phyloP scores from a whole-genome alignment of 1,140 invertebrate species.

The Holcopasites calliopsidis region DNA sequence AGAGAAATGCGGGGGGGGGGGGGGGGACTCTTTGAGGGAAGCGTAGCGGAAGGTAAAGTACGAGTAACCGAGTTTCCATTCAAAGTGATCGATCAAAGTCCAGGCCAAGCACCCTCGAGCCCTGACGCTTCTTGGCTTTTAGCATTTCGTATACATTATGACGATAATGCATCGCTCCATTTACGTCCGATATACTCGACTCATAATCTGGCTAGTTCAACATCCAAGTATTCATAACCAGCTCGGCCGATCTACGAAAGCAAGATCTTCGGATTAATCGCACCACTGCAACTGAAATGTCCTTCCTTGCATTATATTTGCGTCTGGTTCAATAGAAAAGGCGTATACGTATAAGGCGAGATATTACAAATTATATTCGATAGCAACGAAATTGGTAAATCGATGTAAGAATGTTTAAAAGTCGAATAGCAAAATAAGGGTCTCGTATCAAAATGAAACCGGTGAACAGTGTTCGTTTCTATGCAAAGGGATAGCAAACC shows the following conservation, averaged over 20 bases:
- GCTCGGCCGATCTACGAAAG: neutral
- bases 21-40: neutral
- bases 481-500: slow-evolving; percentile 13
- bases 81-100: slow-evolving; percentile 34
- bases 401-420: too few relatives aligned
- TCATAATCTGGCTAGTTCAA: slow-evolving; percentile 1
- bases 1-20: too few relatives aligned
- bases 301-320: neutral
- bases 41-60: slow-evolving; percentile 10
- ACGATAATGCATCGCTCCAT: slow-evolving; percentile 28
- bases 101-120: slow-evolving; percentile 39
- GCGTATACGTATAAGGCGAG: too few relatives aligned
- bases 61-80: slow-evolving; percentile 36
- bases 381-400: too few relatives aligned
- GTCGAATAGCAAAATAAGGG: too few relatives aligned
- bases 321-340: too few relatives aligned
- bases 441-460: neutral
- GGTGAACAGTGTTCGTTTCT: slow-evolving; percentile 29
- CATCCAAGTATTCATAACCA: slow-evolving; percentile 13
- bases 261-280: too few relatives aligned
- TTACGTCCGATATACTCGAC: neutral
- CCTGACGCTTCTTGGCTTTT: slow-evolving; percentile 37
- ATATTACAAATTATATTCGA: too few relatives aligned
- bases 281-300: slow-evolving; percentile 22
- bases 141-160: slow-evolving; percentile 31